phyloP scores from a whole-genome alignment of 2,797 vertebrate species.

The Acanthurus tractus region DNA sequence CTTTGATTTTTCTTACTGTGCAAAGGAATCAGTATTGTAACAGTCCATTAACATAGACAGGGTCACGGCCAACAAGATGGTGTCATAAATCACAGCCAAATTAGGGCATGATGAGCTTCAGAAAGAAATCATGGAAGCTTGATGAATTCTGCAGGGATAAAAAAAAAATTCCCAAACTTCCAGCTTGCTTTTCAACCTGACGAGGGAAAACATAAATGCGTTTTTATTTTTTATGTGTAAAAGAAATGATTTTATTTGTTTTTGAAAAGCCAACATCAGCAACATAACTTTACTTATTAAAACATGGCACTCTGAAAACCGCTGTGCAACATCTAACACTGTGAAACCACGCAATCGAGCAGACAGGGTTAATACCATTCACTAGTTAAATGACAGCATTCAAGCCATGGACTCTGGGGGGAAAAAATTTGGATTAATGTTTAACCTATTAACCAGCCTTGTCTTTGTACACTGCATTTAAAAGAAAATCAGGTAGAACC shows the following conservation, averaged over 20 bases:
- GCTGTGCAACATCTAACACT: not conserved
- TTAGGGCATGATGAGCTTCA: not conserved
- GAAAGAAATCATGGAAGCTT: not conserved
- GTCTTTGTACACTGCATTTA: not conserved
- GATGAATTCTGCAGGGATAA: not conserved
- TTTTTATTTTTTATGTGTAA: not conserved
- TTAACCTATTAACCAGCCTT: not conserved
- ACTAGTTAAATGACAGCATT: not conserved
- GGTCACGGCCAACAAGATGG: not conserved
- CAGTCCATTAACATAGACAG: not conserved
- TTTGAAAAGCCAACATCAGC: not conserved
- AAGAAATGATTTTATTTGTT: not conserved
- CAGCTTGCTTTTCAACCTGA: not conserved
- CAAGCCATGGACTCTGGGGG: not conserved
- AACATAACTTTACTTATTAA: not conserved
- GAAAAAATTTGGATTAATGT: constrained; percentile 5
- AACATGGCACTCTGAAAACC: not conserved
- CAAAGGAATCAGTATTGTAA: no score
- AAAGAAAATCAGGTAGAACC: not conserved
- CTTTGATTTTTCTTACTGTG: no score
- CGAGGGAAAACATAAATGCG: not conserved
- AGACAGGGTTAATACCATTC: not conserved
- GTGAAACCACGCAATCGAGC: not conserved
- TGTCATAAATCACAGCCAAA: not conserved
- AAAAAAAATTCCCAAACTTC: not conserved